phyloP scores from a whole-genome alignment of 2,113 vertebrate species.

The Epinephelus moara region DNA sequence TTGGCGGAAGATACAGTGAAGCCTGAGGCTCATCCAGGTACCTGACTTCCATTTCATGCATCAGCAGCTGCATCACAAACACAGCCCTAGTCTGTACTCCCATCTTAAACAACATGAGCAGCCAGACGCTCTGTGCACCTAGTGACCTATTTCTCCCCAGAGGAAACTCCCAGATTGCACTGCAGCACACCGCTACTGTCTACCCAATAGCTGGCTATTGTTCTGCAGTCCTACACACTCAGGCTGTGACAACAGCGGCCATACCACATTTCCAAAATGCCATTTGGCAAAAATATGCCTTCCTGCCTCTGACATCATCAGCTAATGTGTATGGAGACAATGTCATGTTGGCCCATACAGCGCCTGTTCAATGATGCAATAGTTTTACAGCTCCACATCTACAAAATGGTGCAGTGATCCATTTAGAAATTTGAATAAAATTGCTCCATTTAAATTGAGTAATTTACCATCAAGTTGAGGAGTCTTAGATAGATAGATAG shows the following conservation, averaged over 20 bases:
- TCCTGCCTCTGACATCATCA: conserved; percentile 62
- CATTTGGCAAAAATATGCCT: conserved; percentile 53
- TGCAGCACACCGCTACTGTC: conserved; percentile 68
- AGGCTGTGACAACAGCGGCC: conserved; percentile 46
- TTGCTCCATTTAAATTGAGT: conserved; percentile 40
- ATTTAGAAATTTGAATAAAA: conserved; percentile 57
- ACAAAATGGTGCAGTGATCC: conserved; percentile 32
- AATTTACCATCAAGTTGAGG: not conserved
- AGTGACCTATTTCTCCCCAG: conserved; percentile 78
- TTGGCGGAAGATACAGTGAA: conserved; percentile 83
- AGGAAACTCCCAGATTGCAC: conserved; percentile 81
- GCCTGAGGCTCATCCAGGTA: conserved; percentile 79
- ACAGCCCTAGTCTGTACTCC: conserved; percentile 74
- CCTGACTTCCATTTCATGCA: conserved; percentile 87
- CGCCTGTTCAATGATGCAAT: conserved; percentile 52
- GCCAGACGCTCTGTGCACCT: conserved; percentile 50
- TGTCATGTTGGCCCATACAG: conserved; percentile 11
- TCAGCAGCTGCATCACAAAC: conserved; percentile 84
- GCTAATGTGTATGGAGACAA: conserved; percentile 30
- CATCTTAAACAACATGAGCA: conserved; percentile 79
- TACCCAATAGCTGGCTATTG: conserved; percentile 71
- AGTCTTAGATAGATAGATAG: not conserved
- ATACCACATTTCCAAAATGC: conserved; percentile 69
- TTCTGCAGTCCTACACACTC: conserved; percentile 65
- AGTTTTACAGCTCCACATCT: conserved; percentile 30